Percentiles rank a stretch among this genome's conserved stretches.
Evolutionary conservation across 2,888 invertebrate genomes (phyloP).

Genomic region (Tetramorium bicarinatum): DNA sequence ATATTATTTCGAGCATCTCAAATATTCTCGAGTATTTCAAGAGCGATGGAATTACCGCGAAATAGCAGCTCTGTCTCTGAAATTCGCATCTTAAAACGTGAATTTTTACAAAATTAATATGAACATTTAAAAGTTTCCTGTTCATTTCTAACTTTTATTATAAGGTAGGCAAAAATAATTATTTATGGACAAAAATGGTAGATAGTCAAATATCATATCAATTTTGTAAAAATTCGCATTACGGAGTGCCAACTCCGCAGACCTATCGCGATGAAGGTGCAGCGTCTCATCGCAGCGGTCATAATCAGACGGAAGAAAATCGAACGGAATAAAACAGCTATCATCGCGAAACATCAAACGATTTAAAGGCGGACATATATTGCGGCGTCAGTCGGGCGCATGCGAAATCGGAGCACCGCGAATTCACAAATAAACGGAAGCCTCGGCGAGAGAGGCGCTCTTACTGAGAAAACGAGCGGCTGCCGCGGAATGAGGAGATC

Average conservation of each 20-base stretch:
- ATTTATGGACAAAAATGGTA: too few species aligned
- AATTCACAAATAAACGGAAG: conserved; percentile 42
- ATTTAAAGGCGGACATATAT: conserved; percentile 44
- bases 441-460: conserved; percentile 42
- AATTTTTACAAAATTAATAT: too few species aligned
- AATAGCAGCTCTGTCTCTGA: not conserved
- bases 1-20: conserved; percentile 1
- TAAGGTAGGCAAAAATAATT: too few species aligned
- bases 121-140: too few species aligned
- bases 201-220: too few species aligned
- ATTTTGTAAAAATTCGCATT: too few species aligned
- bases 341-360: conserved; percentile 26
- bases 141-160: too few species aligned
- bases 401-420: conserved; percentile 33
- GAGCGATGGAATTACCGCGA: not conserved
- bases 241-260: too few species aligned
- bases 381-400: conserved; percentile 46
- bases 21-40: not conserved
- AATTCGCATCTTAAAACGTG: too few species aligned
- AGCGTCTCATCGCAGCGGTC: conserved; percentile 7
- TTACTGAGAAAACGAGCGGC: conserved; percentile 51
- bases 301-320: conserved; percentile 38
- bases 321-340: conserved; percentile 37
- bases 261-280: conserved; percentile 8
- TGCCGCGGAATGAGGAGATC: conserved; percentile 16